phyloP scores from a whole-genome alignment of 2,113 vertebrate species.

The Syngnathus scovelli region DNA sequence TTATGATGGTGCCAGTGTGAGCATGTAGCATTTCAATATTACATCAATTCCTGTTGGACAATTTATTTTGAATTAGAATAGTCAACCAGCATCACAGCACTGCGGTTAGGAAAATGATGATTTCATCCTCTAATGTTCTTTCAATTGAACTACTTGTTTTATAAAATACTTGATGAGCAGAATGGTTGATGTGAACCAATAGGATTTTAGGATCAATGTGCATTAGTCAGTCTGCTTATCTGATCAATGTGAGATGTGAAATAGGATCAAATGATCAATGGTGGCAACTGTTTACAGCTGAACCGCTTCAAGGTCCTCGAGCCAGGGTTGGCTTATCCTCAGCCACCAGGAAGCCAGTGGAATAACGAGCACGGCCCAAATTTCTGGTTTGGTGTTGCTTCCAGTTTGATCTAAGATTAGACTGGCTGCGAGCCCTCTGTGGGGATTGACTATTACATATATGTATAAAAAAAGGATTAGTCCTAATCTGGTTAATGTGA shows the following conservation, averaged over 20 bases:
- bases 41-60: too few species aligned
- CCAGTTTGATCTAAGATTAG: conserved; percentile 30
- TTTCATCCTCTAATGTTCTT: too few species aligned
- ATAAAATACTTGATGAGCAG: background rate
- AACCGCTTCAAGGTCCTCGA: conserved; percentile 5
- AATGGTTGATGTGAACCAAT: background rate
- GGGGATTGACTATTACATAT: conserved; percentile 13
- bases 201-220: conserved; percentile 37
- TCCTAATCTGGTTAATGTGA: conserved; percentile 14
- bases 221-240: conserved; percentile 33
- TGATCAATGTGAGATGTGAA: conserved; percentile 31
- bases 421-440: conserved; percentile 24
- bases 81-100: too few species aligned
- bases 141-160: too few species aligned
- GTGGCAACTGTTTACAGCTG: conserved; percentile 17
- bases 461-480: too few species aligned
- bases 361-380: background rate
- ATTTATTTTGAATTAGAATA: too few species aligned
- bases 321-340: background rate
- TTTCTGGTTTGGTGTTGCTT: background rate
- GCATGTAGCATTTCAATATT: too few species aligned
- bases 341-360: background rate
- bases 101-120: too few species aligned
- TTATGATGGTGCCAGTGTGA: too few species aligned
- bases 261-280: conserved; percentile 36